Evolutionary conservation across 2,888 invertebrate species (phyloP), one percentile per base, ranked within the genome.

Genomic region (Noctuana brunneofusca): DNA sequence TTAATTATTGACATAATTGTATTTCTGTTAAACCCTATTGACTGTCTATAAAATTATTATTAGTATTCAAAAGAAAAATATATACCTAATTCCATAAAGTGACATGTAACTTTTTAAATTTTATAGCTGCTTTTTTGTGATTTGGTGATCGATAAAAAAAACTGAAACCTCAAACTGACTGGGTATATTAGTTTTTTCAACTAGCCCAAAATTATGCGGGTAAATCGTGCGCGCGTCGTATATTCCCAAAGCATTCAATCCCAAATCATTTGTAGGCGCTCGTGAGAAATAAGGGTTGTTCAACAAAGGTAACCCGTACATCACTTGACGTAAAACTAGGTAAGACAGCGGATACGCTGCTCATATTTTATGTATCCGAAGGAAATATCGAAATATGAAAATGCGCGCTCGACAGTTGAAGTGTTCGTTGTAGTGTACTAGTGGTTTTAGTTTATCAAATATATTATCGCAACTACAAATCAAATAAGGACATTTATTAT

Each of bases 201-300:
- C 41, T 41, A 18, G 18, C 41, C 41, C 41, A 46, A 56, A 12
- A 59, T 59, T 53, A 59, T 59, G 59, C 53, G 38, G 59, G 14
- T 22, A 14, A 24, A 53, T 48, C 54, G 54, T 60, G 59, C 46
- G 32, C 53, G 8, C 46, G 41, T 53, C 53, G 27, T 59, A 30
- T 59, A 57, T 53, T 53, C 35, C 48, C 22, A 24, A 60, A 60
- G 48, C 48, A 54, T 54, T 53, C 60, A 48, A 54, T 54, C 48
- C 48, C 38, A 18, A 46, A 60, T 60, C 60, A 60, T 54, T 48
- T 59, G 60, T 38, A 53, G 32, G 16, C 59, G 24, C 27, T 41
- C n/a, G 48, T 48, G 32, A 52, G 52, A 52, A 43, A 50, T 50
- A 58, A 53, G 53, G 59, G 59, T 46, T 53, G 43, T 46, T 52